Evolutionary conservation across 2,113 vertebrate species (phyloP), one percentile per base, ranked within the genome.

Genomic region (Antennarius striatus): DNA sequence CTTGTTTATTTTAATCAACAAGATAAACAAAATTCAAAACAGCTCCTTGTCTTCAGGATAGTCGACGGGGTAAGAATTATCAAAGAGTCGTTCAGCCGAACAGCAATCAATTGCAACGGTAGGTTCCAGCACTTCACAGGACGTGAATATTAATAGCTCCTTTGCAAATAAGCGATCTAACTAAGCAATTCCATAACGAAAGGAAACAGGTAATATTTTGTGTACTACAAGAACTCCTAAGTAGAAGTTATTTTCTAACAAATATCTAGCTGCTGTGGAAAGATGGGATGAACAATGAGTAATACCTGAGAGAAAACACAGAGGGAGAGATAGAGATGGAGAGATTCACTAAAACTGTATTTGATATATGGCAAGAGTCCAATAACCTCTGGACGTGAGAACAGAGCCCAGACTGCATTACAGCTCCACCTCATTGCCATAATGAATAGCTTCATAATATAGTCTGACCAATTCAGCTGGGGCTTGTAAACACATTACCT

Each of bases 351-450:
- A 61, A 75, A 77, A 75, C 58, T 49, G 65, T 56, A 74, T 67
- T 68, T 82, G 71, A 82, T 73, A 56, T 61, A 70, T 67, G 59
- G 72, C 74, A 56, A 57, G 56, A 67, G 73, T 72, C 73, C 75
- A 85, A 68, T 64, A 73, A 81, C 73, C 63, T 73, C 71, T 51
- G 50, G 72, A 81, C 10, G 46, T 73, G 57, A 82, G 65, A 46
- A 40, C 4, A n/a, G 28, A 63, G 55, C 32, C 68, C 63, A 66
- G 60, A 39, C 67, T 74, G 59, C 64, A 70, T 75, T 79, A 79
- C 63, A 75, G 56, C 72, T 81, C 58, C 43, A 49, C 60, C 40
- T 67, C 52, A 58, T 68, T 57, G 48, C 51, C 28, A 50, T 68
- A 73, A 79, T 75, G 62, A 76, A 81, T 68, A 57, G 65, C 56